A percentile compares a stretch with the other conserved stretches of the same genome.
Conservation (phyloP, 2,888 invertebrate species). For the Marronus borbonicus region DNA sequence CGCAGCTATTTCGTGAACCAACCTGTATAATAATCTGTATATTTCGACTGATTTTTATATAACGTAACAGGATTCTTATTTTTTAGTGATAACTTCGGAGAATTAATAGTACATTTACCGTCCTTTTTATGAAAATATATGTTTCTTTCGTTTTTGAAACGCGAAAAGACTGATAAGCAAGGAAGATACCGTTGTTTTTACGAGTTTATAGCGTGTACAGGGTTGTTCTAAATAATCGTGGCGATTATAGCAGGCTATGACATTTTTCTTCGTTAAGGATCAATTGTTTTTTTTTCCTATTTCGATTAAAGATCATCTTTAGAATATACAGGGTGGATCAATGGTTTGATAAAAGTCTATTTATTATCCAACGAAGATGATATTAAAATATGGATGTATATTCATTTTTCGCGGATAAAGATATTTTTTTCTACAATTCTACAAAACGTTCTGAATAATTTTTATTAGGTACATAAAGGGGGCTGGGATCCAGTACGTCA, state of each 20-base stretch:
- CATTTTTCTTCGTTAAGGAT: neutral
- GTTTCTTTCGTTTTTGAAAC: conserved; percentile 43
- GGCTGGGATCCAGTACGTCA: too few relatives aligned
- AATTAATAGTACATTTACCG: conserved; percentile 42
- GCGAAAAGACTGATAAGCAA: conserved; percentile 13
- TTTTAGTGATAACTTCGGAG: conserved; percentile 44
- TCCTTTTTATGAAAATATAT: conserved; percentile 28
- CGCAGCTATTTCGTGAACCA: conserved; percentile 24
- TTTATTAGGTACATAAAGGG: too few relatives aligned
- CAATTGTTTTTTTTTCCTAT: neutral
- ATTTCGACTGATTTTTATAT: conserved; percentile 40
- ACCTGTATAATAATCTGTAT: conserved; percentile 43
- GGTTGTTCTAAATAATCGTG: too few relatives aligned
- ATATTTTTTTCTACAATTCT: too few relatives aligned
- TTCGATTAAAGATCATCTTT: neutral
- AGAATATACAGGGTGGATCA: too few relatives aligned
- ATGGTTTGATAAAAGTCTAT: too few relatives aligned
- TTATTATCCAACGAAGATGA: too few relatives aligned
- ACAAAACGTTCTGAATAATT: too few relatives aligned
- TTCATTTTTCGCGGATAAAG: too few relatives aligned
- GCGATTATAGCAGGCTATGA: neutral
- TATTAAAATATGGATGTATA: too few relatives aligned
- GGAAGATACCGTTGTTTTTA: neutral
- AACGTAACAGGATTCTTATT: conserved; percentile 23
- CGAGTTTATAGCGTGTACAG: too few relatives aligned